Base-by-base conservation (phyloP, 53 echinoderm and acorn worm genomes). In the Patiria pectinifera region DNA sequence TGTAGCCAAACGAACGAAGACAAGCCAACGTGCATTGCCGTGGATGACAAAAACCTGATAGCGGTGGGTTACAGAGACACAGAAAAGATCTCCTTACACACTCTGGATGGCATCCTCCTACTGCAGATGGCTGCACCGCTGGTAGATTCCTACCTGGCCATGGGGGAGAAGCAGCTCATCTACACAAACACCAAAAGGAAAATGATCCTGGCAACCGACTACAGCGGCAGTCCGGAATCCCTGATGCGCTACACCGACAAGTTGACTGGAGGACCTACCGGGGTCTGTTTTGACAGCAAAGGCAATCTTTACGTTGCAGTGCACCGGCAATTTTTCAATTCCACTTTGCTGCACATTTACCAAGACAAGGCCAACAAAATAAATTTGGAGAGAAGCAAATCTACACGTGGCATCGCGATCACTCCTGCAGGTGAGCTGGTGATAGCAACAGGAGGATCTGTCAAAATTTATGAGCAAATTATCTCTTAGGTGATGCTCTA, bases 11-110 rank as follows among this genome's bases (percentile, higher is more conserved):
- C 24, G 3, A 59, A 12, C 12, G 84, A 62, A 9, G 14, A 59
- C 49, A 21, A 11, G 45, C 87, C 87, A 48, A 53, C 23, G 44
- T 87, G 87, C 59, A 21, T 87, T 3, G 59, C 87, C 71, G 87
- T 87, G 58, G 87, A 87, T 21, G 59, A 53, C 76, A 76, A 4
- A 71, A 87, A 87, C 53, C 75, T 48, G 75, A 87, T 87, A 74
- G 87, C 87, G 26, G 87, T 87, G 4, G 75, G 75, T 10, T 72
- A 87, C 53, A 21, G 11, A 15, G 26, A 46, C 69, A 85, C 45
- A 2, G 14, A 45, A 18, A 18, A 71, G 16, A 35, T 25, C 49
- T 75, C 87, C 18, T 58, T 87, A 22, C 75, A 87, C 43, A 35
- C 47, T 2, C 59, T 58, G 2, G 47, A 76, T 59, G 87, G 87